Evolutionary conservation across 2,888 invertebrate genomes (phyloP).

Genomic region (Acleris emargana): DNA sequence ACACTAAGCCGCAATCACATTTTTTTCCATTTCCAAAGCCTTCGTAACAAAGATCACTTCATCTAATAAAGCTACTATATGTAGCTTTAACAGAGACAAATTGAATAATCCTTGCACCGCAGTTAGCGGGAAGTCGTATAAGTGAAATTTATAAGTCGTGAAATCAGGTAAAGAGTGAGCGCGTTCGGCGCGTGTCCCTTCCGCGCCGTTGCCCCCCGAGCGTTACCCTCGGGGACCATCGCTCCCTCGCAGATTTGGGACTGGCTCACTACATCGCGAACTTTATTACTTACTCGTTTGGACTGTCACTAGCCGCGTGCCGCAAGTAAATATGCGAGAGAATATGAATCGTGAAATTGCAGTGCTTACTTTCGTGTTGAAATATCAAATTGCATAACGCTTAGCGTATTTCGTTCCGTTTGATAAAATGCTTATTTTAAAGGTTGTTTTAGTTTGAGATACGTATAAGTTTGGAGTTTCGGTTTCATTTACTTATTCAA

Average conservation of each 20-base stretch:
- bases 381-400: neutral
- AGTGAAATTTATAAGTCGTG: constrained; percentile 31
- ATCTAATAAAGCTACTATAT: neutral
- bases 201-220: constrained; percentile 49
- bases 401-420: too few relatives aligned
- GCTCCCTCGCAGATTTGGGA: constrained; percentile 59
- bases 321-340: constrained; percentile 22
- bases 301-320: constrained; percentile 42
- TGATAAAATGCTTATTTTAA: too few relatives aligned
- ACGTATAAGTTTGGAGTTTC: too few relatives aligned
- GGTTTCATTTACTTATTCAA: too few relatives aligned
- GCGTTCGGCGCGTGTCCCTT: constrained; percentile 52
- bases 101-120: constrained; percentile 24
- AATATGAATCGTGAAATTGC: constrained; percentile 25
- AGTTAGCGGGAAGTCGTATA: constrained; percentile 29
- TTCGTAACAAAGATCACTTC: too few relatives aligned
- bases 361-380: neutral
- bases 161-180: constrained; percentile 32
- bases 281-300: constrained; percentile 64
- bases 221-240: constrained; percentile 41
- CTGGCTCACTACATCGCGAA: constrained; percentile 54
- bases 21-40: too few relatives aligned
- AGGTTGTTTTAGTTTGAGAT: too few relatives aligned
- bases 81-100: constrained; percentile 8
- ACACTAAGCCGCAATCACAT: too few relatives aligned